A percentile compares a stretch with the other conserved stretches of the same genome.
phyloP scores from a whole-genome alignment of 1,140 invertebrate species.

The Drosophila ercepeae region DNA sequence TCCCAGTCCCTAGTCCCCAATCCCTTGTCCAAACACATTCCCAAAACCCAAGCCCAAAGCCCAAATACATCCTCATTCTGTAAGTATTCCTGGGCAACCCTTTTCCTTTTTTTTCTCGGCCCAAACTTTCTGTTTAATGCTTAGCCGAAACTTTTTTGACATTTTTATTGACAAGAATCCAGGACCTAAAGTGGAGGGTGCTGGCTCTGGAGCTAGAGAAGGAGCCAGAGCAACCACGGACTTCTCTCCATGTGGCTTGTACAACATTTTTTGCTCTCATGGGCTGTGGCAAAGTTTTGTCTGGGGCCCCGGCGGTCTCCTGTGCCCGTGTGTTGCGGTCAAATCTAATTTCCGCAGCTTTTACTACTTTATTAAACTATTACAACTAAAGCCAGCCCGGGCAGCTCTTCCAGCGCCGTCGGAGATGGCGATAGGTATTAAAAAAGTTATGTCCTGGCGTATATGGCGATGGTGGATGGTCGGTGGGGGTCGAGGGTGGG shows the following conservation, averaged over 20 bases:
- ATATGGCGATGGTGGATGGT: conserved; percentile 1
- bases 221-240: conserved; percentile 39
- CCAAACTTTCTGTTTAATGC: conserved; percentile 64
- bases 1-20: not conserved
- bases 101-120: conserved; percentile 43
- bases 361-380: conserved; percentile 83
- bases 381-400: conserved; percentile 68
- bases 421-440: conserved; percentile 64
- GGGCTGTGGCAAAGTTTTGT: conserved; percentile 54
- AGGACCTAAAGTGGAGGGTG: conserved; percentile 28
- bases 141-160: conserved; percentile 78
- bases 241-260: conserved; percentile 26
- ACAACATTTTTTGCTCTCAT: conserved; percentile 37
- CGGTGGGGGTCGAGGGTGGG: conserved; percentile 10
- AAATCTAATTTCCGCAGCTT: conserved; percentile 82
- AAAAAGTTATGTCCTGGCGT: conserved; percentile 66
- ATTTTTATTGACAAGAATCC: conserved; percentile 78
- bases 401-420: conserved; percentile 11
- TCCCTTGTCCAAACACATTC: conserved; percentile 7
- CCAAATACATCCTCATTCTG: conserved; percentile 1
- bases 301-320: conserved; percentile 41
- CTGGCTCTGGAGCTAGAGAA: not conserved
- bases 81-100: conserved; percentile 51
- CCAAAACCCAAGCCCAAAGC: not conserved
- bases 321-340: conserved; percentile 71